These are phyloP conservation scores for Xestia rhomboidea DNA, from an alignment of 2,888 invertebrate species.

Conservation along the genomic window DNA sequence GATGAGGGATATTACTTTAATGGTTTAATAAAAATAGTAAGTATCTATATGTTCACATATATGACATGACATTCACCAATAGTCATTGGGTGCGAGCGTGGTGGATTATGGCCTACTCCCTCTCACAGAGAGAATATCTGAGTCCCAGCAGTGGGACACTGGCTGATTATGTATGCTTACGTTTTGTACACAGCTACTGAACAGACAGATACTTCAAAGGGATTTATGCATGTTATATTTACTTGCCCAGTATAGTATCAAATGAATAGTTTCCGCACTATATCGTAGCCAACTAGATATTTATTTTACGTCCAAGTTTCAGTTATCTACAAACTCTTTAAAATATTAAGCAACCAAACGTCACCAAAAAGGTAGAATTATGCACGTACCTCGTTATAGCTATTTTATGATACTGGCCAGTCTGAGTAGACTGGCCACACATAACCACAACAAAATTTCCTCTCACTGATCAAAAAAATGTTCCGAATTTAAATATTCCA, in stretches of 20 bases:
- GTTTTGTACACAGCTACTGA: too few species aligned
- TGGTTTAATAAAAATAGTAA: too few species aligned
- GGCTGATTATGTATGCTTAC: too few species aligned
- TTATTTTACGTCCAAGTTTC: not conserved
- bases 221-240: not conserved
- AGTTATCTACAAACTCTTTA: not conserved
- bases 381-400: not conserved
- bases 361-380: not conserved
- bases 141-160: too few species aligned
- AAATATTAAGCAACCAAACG: not conserved
- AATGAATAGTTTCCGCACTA: not conserved
- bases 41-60: too few species aligned
- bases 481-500: conserved; percentile 56
- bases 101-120: too few species aligned
- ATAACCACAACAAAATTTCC: conserved; percentile 23
- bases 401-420: not conserved
- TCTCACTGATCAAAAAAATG: conserved; percentile 30
- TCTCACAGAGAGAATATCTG: too few species aligned
- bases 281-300: not conserved
- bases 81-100: too few species aligned
- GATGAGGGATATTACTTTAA: too few species aligned
- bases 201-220: not conserved
- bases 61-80: too few species aligned
- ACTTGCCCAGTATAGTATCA: not conserved
- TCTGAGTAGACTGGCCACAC: too few species aligned